Evolutionary conservation across 2,113 vertebrate species (phyloP).

Genomic region (Cranoglanis bouderius): DNA sequence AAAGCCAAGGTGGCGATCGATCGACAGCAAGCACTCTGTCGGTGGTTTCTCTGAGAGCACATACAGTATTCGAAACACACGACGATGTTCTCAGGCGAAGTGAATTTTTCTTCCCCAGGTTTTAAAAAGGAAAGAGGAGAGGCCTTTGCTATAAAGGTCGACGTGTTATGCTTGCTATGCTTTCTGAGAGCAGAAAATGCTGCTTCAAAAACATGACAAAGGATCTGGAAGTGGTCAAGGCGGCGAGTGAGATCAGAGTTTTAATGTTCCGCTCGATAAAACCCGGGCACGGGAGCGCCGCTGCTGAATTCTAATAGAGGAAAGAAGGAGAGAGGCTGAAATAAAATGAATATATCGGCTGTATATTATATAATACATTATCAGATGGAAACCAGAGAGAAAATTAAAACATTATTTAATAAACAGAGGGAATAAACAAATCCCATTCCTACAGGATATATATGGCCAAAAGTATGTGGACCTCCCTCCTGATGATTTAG

Average conservation of each 20-base stretch:
- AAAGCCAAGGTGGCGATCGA: constrained; percentile 63
- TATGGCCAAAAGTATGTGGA: neutral
- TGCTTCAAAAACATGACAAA: constrained; percentile 9
- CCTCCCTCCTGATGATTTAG: neutral
- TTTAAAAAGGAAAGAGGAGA: constrained; percentile 6
- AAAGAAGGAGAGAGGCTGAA: neutral
- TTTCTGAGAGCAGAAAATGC: constrained; percentile 24
- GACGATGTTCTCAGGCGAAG: constrained; percentile 1
- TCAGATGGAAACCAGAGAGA: neutral
- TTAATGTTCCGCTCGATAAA: constrained; percentile 20
- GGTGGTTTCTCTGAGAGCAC: constrained; percentile 31
- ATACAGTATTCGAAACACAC: neutral
- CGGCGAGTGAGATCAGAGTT: neutral
- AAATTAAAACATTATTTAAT: neutral
- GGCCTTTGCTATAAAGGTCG: constrained; percentile 35
- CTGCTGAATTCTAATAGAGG: constrained; percentile 9
- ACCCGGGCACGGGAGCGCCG: neutral
- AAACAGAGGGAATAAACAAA: neutral
- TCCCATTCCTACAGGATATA: neutral
- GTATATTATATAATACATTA: neutral
- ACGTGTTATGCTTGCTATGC: neutral
- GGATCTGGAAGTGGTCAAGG: constrained; percentile 27
- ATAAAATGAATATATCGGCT: neutral
- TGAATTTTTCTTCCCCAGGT: neutral
- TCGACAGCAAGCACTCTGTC: constrained; percentile 36